Percentiles rank a stretch among this genome's conserved stretches.
phyloP scores from a whole-genome alignment of 2,888 invertebrate species.

The Metacarcinus magister region DNA sequence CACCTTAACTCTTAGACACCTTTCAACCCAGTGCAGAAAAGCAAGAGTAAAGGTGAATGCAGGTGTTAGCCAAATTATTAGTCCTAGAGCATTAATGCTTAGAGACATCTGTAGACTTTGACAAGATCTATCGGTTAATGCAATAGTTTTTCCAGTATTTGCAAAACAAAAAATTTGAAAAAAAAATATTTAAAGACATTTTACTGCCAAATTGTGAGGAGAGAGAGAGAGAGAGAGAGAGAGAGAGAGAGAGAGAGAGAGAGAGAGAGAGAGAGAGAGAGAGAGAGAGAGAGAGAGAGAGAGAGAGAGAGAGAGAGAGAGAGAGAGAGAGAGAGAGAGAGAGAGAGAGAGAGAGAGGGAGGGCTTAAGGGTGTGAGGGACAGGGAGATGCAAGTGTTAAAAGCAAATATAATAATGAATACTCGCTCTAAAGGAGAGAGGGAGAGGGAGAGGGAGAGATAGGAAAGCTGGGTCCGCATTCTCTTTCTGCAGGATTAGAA shows the following conservation, averaged over 20 bases:
- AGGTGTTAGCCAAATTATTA: constrained; percentile 26
- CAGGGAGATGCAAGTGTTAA: background rate
- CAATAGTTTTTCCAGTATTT: too few relatives aligned
- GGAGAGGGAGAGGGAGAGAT: constrained; percentile 38
- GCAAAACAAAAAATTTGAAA: too few relatives aligned
- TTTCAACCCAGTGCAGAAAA: background rate
- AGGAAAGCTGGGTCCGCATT: constrained; percentile 9
- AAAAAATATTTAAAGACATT: too few relatives aligned
- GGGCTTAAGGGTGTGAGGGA: background rate
- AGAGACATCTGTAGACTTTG: too few relatives aligned
- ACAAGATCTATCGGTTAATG: too few relatives aligned
- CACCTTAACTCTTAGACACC: background rate
- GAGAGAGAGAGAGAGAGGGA: background rate
- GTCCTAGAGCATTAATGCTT: too few relatives aligned
- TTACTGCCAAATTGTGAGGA: too few relatives aligned
- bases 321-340: background rate
- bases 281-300: background rate
- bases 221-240: background rate
- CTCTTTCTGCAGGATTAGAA: constrained; percentile 32
- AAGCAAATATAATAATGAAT: background rate
- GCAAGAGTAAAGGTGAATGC: background rate
- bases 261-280: too few relatives aligned
- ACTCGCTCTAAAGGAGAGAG: background rate
- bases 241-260: background rate
- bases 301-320: background rate